phyloP scores from a whole-genome alignment of 2,113 vertebrate species.

The Taxidea taxus region DNA sequence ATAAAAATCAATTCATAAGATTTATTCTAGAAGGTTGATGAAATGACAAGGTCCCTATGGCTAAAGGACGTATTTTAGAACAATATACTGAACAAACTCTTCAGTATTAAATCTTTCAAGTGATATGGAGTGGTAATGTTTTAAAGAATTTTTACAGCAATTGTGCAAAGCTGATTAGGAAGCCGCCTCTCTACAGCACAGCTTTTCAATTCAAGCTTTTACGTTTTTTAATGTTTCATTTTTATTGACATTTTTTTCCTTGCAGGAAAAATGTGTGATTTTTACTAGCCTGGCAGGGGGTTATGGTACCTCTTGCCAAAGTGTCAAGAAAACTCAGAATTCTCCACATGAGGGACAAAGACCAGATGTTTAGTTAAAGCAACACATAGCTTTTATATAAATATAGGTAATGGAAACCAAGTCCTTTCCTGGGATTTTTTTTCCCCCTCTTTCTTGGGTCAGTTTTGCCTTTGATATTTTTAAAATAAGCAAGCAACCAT shows the following conservation, averaged over 20 bases:
- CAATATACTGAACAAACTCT: not conserved
- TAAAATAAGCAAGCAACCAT: slow-evolving; percentile 33
- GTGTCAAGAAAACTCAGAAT: slow-evolving; percentile 64
- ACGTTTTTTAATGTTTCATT: slow-evolving; percentile 57
- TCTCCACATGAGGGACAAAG: slow-evolving; percentile 63
- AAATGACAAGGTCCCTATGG: not conserved
- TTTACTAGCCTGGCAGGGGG: slow-evolving; percentile 71
- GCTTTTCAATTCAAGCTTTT: slow-evolving; percentile 37
- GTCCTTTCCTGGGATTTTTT: not conserved
- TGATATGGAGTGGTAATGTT: not conserved
- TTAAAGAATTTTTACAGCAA: not conserved
- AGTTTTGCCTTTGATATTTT: slow-evolving; percentile 56
- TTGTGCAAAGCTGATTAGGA: slow-evolving; percentile 40
- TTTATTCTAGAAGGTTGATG: slow-evolving; percentile 50
- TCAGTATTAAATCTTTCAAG: slow-evolving; percentile 25
- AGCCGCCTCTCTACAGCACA: not conserved
- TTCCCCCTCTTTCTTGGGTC: not conserved
- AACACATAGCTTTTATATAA: slow-evolving; percentile 53
- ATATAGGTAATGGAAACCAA: slow-evolving; percentile 58
- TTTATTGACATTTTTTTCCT: slow-evolving; percentile 66
- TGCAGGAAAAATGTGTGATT: slow-evolving; percentile 72
- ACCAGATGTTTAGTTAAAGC: slow-evolving; percentile 75
- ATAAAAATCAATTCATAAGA: slow-evolving; percentile 66
- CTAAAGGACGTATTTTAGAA: slow-evolving; percentile 23
- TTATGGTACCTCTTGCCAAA: slow-evolving; percentile 68